Percentiles rank a stretch among this genome's conserved stretches.
Conservation (phyloP, 1,140 invertebrate species). For the Sycophaga agraensis region DNA sequence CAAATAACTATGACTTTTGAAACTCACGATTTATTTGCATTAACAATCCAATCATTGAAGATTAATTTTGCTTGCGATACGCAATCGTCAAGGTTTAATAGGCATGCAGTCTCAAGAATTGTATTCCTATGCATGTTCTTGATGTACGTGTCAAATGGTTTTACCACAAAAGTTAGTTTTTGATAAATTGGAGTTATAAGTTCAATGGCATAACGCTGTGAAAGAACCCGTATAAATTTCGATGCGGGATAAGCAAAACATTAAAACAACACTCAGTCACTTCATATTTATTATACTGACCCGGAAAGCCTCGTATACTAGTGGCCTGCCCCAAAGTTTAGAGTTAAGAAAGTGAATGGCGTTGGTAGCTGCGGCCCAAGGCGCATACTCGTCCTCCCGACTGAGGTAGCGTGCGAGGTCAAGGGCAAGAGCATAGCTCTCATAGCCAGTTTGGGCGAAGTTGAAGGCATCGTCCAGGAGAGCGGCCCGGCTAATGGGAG, state of each 20-base stretch:
- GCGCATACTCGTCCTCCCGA: conserved; percentile 59
- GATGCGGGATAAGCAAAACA: too few relatives aligned
- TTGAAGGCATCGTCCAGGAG: conserved; percentile 66
- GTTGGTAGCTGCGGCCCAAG: conserved; percentile 58
- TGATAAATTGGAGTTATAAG: conserved; percentile 36
- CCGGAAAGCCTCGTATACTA: conserved; percentile 31
- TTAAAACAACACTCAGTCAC: neutral
- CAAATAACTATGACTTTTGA: neutral
- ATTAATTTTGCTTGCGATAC: conserved; percentile 31
- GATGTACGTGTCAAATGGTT: conserved; percentile 8
- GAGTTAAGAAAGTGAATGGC: conserved; percentile 45
- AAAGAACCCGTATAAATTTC: neutral
- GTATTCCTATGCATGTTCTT: conserved; percentile 34
- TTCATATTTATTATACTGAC: conserved; percentile 21
- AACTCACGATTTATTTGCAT: conserved; percentile 32
- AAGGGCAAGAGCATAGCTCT: conserved; percentile 57
- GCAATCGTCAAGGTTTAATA: conserved; percentile 35
- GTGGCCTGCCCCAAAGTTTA: conserved; percentile 33
- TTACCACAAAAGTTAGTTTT: conserved; percentile 32
- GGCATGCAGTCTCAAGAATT: conserved; percentile 36
- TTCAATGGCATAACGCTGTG: conserved; percentile 31
- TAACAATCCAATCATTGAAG: conserved; percentile 38
- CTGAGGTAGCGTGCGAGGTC: conserved; percentile 57
- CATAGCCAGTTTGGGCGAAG: conserved; percentile 51
- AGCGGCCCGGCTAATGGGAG: conserved; percentile 60